These are phyloP conservation scores for Bufo bufo DNA, from an alignment of 2,113 vertebrate species.

Conservation along the genomic window DNA sequence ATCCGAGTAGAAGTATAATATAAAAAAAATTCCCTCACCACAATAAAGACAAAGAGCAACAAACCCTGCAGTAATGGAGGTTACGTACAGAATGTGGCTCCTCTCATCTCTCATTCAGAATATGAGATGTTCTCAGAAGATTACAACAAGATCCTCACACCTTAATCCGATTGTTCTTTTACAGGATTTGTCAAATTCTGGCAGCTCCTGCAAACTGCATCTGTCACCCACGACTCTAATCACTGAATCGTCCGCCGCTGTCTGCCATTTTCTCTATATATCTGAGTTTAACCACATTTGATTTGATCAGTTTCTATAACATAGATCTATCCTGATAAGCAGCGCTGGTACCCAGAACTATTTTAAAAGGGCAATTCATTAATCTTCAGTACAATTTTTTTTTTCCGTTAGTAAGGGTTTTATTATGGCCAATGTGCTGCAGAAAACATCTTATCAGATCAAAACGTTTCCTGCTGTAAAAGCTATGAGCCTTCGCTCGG, in stretches of 20 bases:
- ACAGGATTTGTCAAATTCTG: constrained; percentile 17
- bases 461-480: neutral
- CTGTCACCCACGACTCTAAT: constrained; percentile 28
- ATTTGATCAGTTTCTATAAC: neutral
- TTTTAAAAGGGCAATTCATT: constrained; percentile 3
- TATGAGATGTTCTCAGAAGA: constrained; percentile 32
- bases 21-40: too few species aligned
- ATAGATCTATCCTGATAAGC: neutral
- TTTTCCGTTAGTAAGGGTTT: neutral
- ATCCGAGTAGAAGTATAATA: too few species aligned
- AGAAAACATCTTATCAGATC: neutral
- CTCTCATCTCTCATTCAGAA: constrained; percentile 6
- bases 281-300: neutral
- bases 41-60: neutral
- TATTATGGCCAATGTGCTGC: neutral
- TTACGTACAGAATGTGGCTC: neutral
- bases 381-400: neutral
- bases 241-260: neutral
- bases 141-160: constrained; percentile 13
- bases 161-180: constrained; percentile 36
- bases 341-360: neutral
- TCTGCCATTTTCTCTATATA: neutral
- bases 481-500: neutral
- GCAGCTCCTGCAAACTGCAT: constrained; percentile 22
- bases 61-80: neutral